Evolutionary conservation across 2,888 invertebrate genomes (phyloP).

Genomic region (Drosophila colorata): DNA sequence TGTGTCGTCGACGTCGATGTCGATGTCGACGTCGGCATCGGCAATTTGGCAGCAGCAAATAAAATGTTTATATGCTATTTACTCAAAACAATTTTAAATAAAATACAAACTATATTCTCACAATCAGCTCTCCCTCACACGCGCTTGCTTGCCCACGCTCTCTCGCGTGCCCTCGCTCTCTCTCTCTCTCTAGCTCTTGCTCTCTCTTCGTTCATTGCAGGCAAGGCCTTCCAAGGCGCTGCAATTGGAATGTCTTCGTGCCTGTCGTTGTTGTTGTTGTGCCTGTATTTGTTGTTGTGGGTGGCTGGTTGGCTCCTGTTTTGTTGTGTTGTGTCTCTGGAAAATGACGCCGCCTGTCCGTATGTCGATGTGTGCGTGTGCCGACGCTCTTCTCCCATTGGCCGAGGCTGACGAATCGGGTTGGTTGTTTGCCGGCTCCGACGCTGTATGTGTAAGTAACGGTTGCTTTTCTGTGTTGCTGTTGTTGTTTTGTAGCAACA

Average conservation of each 20-base stretch:
- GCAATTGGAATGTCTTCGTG: constrained; percentile 79
- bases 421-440: constrained; percentile 66
- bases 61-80: constrained; percentile 81
- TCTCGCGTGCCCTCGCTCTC: constrained; percentile 18
- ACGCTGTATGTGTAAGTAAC: constrained; percentile 33
- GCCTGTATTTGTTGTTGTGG: constrained; percentile 61
- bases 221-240: constrained; percentile 66
- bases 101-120: constrained; percentile 66
- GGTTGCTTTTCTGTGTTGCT: constrained; percentile 46
- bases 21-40: constrained; percentile 27
- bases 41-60: constrained; percentile 74
- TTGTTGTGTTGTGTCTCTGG: constrained; percentile 80
- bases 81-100: constrained; percentile 80
- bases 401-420: constrained; percentile 75
- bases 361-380: constrained; percentile 55
- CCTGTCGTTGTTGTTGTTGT: constrained; percentile 46
- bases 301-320: constrained; percentile 75
- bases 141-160: constrained; percentile 15
- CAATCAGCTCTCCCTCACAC: constrained; percentile 21
- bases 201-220: constrained; percentile 48
- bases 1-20: constrained; percentile 41
- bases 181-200: constrained; percentile 20
- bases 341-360: constrained; percentile 76
- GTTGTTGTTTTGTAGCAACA: constrained; percentile 53
- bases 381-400: constrained; percentile 74